phyloP scores from a whole-genome alignment of 2,888 invertebrate genomes.

The Macroteleia sp. region DNA sequence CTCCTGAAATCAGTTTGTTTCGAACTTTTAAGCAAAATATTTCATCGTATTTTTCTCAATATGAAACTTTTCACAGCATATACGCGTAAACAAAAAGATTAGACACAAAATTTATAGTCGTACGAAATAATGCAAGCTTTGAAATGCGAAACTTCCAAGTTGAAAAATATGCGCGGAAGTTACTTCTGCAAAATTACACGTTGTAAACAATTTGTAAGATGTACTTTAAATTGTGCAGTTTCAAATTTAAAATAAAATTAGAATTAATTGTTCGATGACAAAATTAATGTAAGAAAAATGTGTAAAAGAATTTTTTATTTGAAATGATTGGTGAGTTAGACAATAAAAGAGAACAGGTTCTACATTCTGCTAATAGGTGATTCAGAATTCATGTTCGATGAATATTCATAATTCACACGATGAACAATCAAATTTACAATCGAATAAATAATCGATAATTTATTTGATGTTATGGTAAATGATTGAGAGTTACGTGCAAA shows the following conservation, averaged over 20 bases:
- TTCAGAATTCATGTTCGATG: too few relatives aligned
- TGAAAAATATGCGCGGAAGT: slow-evolving; percentile 33
- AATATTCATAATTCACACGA: too few relatives aligned
- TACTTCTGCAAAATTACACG: slow-evolving; percentile 12
- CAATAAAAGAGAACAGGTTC: too few relatives aligned
- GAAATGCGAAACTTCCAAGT: slow-evolving; percentile 35
- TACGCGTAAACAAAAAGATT: slow-evolving; percentile 45
- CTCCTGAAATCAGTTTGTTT: slow-evolving; percentile 10
- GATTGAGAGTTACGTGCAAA: background rate
- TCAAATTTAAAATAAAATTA: too few relatives aligned
- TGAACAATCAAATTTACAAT: too few relatives aligned
- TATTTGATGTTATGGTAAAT: background rate
- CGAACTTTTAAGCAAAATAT: slow-evolving; percentile 19
- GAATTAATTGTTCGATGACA: too few relatives aligned
- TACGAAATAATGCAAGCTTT: slow-evolving; percentile 38
- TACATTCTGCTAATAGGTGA: too few relatives aligned
- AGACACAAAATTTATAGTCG: slow-evolving; percentile 44
- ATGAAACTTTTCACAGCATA: slow-evolving; percentile 38
- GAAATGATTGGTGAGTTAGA: too few relatives aligned
- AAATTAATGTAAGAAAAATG: too few relatives aligned
- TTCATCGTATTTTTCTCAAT: slow-evolving; percentile 53
- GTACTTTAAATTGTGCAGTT: too few relatives aligned
- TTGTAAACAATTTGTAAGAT: slow-evolving; percentile 44
- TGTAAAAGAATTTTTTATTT: too few relatives aligned
- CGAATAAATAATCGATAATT: too few relatives aligned